These are phyloP conservation scores for Lithobates sylvaticus DNA, from an alignment of 2,797 vertebrate species.

Conservation along the genomic window DNA sequence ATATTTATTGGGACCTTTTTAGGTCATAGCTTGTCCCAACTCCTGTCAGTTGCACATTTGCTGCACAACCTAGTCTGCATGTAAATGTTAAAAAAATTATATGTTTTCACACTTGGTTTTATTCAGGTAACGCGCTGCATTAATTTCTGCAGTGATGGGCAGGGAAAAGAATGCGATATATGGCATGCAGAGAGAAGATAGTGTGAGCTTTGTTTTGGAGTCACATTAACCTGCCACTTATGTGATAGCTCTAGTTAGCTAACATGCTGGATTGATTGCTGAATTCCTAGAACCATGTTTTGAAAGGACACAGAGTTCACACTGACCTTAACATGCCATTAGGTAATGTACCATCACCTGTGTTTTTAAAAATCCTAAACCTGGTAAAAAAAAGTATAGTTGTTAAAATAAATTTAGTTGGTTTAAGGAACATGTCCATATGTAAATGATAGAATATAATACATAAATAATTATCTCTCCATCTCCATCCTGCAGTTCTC, in stretches of 20 bases:
- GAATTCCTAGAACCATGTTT: slow-evolving; percentile 31
- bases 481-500: no score
- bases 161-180: neutral
- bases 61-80: no score
- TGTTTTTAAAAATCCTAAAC: neutral
- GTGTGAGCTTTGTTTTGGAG: slow-evolving; percentile 13
- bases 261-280: neutral
- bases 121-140: no score
- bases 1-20: no score
- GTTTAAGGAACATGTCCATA: neutral
- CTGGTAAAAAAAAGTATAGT: neutral
- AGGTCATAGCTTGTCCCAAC: no score
- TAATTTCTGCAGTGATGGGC: neutral
- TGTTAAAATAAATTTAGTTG: neutral
- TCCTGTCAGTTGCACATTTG: no score
- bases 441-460: no score
- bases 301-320: neutral
- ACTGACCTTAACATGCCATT: no score
- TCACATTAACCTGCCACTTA: slow-evolving; percentile 23
- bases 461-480: no score
- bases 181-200: neutral
- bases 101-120: no score
- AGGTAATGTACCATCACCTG: neutral
- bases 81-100: no score
- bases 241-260: neutral